phyloP scores from a whole-genome alignment of 2,888 invertebrate species.

The Pogonocherus hispidulus region DNA sequence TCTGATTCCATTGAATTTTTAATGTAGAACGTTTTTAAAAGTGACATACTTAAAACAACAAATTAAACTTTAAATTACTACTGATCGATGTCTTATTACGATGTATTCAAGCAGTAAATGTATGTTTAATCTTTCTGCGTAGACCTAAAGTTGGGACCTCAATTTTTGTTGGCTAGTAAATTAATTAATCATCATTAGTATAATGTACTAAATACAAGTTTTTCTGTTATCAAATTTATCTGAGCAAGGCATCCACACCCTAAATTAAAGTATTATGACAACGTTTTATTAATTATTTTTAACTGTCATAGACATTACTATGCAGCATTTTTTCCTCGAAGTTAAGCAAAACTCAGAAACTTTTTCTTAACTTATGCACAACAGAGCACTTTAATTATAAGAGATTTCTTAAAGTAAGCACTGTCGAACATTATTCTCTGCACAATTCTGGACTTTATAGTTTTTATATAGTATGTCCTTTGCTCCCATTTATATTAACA shows the following conservation, averaged over 20 bases:
- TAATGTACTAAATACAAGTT: slow-evolving; percentile 15
- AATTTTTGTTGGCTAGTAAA: slow-evolving; percentile 7
- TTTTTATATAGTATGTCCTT: not conserved
- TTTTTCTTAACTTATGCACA: slow-evolving; percentile 22
- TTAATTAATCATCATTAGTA: slow-evolving; percentile 21
- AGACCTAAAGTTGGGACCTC: too few species aligned
- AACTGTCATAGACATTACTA: slow-evolving; percentile 28
- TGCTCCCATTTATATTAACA: not conserved
- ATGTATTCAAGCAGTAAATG: too few species aligned
- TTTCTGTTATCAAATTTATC: slow-evolving; percentile 20
- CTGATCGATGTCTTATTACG: too few species aligned
- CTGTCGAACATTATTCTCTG: not conserved
- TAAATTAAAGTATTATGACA: slow-evolving; percentile 13
- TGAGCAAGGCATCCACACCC: slow-evolving; percentile 19
- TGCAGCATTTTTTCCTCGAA: slow-evolving; percentile 12
- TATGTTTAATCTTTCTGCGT: too few species aligned
- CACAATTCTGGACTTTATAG: not conserved
- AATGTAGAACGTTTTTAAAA: too few species aligned
- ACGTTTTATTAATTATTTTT: slow-evolving; percentile 26
- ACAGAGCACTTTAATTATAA: not conserved
- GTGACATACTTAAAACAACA: too few species aligned
- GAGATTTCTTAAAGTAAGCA: not conserved
- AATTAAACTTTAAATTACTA: too few species aligned
- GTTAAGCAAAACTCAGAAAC: slow-evolving; percentile 13
- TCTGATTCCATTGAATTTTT: too few species aligned